phyloP scores from a whole-genome alignment of 1,140 invertebrate species.

The Adelges cooleyi region DNA sequence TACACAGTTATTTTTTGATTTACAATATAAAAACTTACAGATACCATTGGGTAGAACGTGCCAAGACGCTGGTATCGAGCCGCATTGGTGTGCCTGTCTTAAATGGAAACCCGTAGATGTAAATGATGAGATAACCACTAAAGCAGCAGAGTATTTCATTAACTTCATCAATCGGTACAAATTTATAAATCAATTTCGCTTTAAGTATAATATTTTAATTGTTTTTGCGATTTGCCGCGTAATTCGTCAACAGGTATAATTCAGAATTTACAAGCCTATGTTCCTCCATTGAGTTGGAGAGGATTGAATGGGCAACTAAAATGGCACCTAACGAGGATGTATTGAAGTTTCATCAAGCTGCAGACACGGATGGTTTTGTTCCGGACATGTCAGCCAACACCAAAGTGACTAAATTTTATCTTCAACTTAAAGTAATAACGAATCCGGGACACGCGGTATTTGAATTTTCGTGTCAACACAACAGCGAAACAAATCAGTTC shows the following conservation, averaged over 20 bases:
- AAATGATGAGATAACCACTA: constrained; percentile 39
- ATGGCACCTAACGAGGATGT: constrained; percentile 56
- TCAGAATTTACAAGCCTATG: constrained; percentile 49
- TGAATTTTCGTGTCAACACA: constrained; percentile 62
- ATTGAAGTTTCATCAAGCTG: constrained; percentile 59
- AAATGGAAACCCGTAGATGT: constrained; percentile 51
- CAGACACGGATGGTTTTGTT: constrained; percentile 70
- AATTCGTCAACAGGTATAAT: constrained; percentile 42
- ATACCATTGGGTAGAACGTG: constrained; percentile 64
- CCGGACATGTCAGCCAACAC: constrained; percentile 59
- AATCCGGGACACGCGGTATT: constrained; percentile 63
- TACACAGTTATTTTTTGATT: too few species aligned
- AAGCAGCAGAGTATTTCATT: constrained; percentile 46
- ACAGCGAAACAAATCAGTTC: constrained; percentile 47
- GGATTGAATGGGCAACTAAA: constrained; percentile 56
- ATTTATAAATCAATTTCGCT: background rate
- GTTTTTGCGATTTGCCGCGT: too few species aligned
- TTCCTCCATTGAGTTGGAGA: constrained; percentile 44
- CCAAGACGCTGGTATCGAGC: constrained; percentile 74
- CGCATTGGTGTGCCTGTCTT: constrained; percentile 92
- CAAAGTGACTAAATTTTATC: constrained; percentile 47
- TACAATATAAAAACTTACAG: too few species aligned
- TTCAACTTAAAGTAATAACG: constrained; percentile 65
- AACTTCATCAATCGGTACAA: constrained; percentile 47
- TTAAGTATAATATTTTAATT: too few species aligned